phyloP scores from a whole-genome alignment of 1,140 invertebrate species.

The Stratiolaelaps scimitus region DNA sequence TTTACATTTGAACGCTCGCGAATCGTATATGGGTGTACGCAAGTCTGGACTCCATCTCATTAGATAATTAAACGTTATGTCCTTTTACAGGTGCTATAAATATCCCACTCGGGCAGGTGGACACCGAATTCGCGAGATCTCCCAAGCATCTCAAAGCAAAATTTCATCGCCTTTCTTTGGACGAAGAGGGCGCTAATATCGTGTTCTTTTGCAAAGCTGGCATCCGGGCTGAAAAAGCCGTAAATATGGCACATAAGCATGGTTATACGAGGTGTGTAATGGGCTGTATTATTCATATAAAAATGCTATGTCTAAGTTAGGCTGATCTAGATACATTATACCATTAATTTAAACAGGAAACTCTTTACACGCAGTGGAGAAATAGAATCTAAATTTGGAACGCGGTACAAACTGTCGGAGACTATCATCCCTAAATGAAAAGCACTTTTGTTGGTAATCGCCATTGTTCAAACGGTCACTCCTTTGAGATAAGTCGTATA shows the following conservation, averaged over 20 bases:
- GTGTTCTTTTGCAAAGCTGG: constrained; percentile 23
- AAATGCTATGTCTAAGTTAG: background rate
- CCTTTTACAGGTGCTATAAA: constrained; percentile 8
- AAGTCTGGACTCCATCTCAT: too few species aligned
- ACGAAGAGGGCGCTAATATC: background rate
- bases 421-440: too few species aligned
- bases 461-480: too few species aligned
- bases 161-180: background rate
- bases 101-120: constrained; percentile 9
- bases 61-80: background rate
- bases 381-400: too few species aligned
- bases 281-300: background rate
- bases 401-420: too few species aligned
- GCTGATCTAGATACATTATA: too few species aligned
- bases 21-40: too few species aligned
- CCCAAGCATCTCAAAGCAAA: background rate
- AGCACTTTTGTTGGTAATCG: too few species aligned
- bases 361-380: too few species aligned
- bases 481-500: too few species aligned
- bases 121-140: background rate
- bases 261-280: background rate
- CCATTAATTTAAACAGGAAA: too few species aligned
- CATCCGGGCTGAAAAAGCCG: background rate
- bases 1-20: too few species aligned
- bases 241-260: background rate